These are phyloP conservation scores for Sphyrna mokarran DNA, from an alignment of 2,113 vertebrate genomes.

Conservation along the genomic window DNA sequence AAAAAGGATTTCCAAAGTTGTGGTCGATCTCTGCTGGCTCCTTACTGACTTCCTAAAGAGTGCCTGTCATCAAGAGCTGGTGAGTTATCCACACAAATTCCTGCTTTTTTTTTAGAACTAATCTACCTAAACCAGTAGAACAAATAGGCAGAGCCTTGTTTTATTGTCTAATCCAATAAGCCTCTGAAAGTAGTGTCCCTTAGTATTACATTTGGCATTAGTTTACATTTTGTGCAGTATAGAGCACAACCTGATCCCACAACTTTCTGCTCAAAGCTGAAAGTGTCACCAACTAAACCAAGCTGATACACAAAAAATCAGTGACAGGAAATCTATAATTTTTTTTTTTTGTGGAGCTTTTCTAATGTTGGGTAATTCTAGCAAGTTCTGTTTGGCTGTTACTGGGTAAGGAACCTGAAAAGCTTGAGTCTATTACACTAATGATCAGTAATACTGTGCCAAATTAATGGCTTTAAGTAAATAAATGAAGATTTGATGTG, in stretches of 20 bases:
- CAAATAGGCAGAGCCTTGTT: not conserved
- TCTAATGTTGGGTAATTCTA: not conserved
- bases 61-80: not conserved
- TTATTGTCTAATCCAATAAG: not conserved
- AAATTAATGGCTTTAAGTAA: not conserved
- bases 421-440: not conserved
- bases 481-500: not conserved
- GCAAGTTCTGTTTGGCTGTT: not conserved
- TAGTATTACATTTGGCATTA: not conserved
- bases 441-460: not conserved
- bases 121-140: not conserved
- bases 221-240: no score
- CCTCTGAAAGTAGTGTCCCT: not conserved
- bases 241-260: not conserved
- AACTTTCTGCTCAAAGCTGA: not conserved
- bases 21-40: not conserved
- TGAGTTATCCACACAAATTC: not conserved
- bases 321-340: not conserved
- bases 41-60: not conserved
- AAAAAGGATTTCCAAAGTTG: not conserved
- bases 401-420: not conserved
- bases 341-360: not conserved
- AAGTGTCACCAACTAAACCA: not conserved
- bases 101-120: not conserved
- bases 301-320: not conserved